Percentiles rank a stretch among this genome's conserved stretches.
Conservation (phyloP, 2,888 invertebrate species). For the Noctua janthina region DNA sequence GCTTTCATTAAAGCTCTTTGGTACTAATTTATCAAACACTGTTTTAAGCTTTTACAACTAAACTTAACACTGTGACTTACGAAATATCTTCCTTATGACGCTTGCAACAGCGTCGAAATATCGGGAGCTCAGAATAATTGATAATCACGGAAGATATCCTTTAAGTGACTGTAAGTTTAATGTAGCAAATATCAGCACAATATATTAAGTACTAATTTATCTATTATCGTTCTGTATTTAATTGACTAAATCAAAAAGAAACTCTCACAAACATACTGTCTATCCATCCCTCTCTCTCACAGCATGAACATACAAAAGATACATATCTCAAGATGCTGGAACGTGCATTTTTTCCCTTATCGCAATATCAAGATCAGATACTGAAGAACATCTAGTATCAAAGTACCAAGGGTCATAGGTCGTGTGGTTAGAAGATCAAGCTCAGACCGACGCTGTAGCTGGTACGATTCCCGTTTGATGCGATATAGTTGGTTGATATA, state of each 20-base stretch:
- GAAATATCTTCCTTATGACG: no score
- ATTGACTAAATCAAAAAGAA: neutral
- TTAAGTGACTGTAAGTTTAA: no score
- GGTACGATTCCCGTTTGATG: slow-evolving; percentile 60
- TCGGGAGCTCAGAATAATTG: no score
- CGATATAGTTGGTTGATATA: slow-evolving; percentile 17
- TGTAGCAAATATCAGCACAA: neutral
- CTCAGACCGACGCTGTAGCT: slow-evolving; percentile 35
- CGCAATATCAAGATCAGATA: slow-evolving; percentile 64
- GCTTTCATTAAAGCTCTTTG: neutral
- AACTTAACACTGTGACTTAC: no score
- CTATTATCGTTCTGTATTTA: neutral
- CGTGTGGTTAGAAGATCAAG: slow-evolving; percentile 65
- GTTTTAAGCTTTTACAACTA: no score
- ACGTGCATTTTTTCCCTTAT: slow-evolving; percentile 64
- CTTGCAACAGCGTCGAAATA: no score
- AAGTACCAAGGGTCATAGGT: slow-evolving; percentile 63
- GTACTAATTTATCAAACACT: neutral
- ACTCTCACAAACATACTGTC: neutral
- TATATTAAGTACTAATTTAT: neutral
- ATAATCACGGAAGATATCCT: no score
- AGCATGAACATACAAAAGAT: slow-evolving; percentile 42
- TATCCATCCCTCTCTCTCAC: slow-evolving; percentile 15
- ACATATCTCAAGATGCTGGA: slow-evolving; percentile 53
- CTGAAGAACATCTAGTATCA: slow-evolving; percentile 57